Evolutionary conservation across 2,888 invertebrate species (phyloP), one percentile per base, ranked within the genome.

Genomic region (Nymphalis urticae): DNA sequence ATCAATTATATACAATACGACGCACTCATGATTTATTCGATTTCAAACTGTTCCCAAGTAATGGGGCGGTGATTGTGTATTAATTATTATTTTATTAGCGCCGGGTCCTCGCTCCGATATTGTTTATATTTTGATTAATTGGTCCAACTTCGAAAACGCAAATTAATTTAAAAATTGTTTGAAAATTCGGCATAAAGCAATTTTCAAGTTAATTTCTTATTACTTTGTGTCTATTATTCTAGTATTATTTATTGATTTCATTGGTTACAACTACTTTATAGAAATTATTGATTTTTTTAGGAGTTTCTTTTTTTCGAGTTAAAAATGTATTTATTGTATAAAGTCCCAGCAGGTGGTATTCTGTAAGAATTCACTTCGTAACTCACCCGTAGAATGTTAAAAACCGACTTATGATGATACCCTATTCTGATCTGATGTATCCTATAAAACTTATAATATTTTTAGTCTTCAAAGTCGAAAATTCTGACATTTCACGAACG

Each of bases 111-210:
- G 67, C 71, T 70, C 74, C 80, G 78, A 82, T 83, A 81, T 80
- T 80, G 79, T 83, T 85, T 81, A 78, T 83, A 82, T 80, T 82
- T 73, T 82, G 83, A 83, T 85, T 83, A 82, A 84, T 83, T 80
- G 78, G 78, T 66, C 69, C 69, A 76, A 75, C 70, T 78, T 66
- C 27, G 16, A 16, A 54, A 51, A 47, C 66, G 6, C 19, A 54
- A 48, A 27, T 48, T 66, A 36, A 56, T n/a, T 56, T 32, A 19
- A 61, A 60, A 36, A 42, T 60, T 59, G 27, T 59, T 51, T 13
- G 48, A 50, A 10, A 32, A 48, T 48, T 58, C 17, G 4, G 9
- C 48, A 24, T 32, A 64, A 47, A 32, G 27, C 27, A 32, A 48
- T 64, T 56, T 42, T 53, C 36, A 16, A 27, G 24, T 62, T 36